Conservation (phyloP, 2,797 vertebrate genomes). For the Pelodytes ibericus region DNA sequence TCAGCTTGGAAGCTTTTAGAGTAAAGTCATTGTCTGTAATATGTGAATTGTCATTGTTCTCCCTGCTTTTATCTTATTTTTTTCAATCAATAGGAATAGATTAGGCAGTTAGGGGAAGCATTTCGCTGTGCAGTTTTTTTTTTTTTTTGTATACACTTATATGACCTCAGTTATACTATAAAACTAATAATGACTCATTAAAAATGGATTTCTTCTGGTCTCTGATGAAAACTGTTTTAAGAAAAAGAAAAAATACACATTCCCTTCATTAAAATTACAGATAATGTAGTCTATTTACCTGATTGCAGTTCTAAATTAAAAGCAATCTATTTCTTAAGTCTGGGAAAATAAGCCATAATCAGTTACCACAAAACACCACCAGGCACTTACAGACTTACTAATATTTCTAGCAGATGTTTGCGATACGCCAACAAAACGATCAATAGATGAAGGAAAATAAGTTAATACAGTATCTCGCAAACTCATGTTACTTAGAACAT, state of each 20-base stretch:
- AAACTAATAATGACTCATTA: constrained; percentile 16
- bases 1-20: constrained; percentile 25
- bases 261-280: background rate
- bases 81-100: constrained; percentile 37
- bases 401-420: constrained; percentile 12
- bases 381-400: background rate
- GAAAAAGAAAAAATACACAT: background rate
- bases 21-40: constrained; percentile 46
- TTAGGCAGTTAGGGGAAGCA: background rate
- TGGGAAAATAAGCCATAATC: constrained; percentile 18
- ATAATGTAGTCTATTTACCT: background rate
- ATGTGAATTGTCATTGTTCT: constrained; percentile 27
- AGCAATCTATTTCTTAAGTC: background rate
- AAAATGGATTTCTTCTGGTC: constrained; percentile 15
- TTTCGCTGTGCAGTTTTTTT: background rate
- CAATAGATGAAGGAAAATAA: too few relatives aligned
- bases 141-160: constrained; percentile 1
- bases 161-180: constrained; percentile 4
- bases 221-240: background rate
- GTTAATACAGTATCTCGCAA: too few relatives aligned
- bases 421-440: too few relatives aligned
- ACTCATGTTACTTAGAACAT: too few relatives aligned
- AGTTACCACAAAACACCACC: constrained; percentile 15
- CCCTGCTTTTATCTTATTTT: background rate
- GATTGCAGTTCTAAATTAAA: background rate